These are phyloP conservation scores for Sarcophaga bullata DNA, from an alignment of 1,140 invertebrate genomes.

Conservation along the genomic window DNA sequence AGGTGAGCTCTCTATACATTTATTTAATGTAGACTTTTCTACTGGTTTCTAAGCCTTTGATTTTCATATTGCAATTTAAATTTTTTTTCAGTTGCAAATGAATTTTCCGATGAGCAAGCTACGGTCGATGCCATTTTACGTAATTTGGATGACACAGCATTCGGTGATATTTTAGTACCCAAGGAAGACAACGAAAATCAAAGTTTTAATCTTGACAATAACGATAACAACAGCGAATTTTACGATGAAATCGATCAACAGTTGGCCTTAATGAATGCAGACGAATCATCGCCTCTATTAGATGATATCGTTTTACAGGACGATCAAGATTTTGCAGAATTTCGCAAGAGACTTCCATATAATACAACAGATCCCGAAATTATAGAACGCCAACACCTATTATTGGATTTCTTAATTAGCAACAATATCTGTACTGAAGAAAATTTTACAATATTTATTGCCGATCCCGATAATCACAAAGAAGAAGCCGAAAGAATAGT, in stretches of 20 bases:
- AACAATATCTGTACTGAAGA: conserved; percentile 61
- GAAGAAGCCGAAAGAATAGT: conserved; percentile 57
- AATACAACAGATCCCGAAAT: conserved; percentile 54
- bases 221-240: conserved; percentile 13
- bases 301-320: neutral
- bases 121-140: conserved; percentile 60
- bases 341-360: conserved; percentile 55
- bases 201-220: neutral
- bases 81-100: conserved; percentile 48
- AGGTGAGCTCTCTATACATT: neutral
- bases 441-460: conserved; percentile 62
- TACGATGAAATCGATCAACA: conserved; percentile 30
- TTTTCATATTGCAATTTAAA: no score
- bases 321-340: conserved; percentile 49
- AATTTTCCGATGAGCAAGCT: conserved; percentile 59
- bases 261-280: neutral
- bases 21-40: no score
- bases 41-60: no score
- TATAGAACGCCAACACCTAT: conserved; percentile 56
- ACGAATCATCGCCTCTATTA: neutral
- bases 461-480: conserved; percentile 60
- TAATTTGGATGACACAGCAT: conserved; percentile 55
- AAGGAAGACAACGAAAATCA: conserved; percentile 19
- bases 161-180: conserved; percentile 55
- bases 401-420: conserved; percentile 60